A percentile compares a stretch with the other conserved stretches of the same genome.
phyloP scores from a whole-genome alignment of 2,888 invertebrate species.

The Sinopyrophorus schimmeli region DNA sequence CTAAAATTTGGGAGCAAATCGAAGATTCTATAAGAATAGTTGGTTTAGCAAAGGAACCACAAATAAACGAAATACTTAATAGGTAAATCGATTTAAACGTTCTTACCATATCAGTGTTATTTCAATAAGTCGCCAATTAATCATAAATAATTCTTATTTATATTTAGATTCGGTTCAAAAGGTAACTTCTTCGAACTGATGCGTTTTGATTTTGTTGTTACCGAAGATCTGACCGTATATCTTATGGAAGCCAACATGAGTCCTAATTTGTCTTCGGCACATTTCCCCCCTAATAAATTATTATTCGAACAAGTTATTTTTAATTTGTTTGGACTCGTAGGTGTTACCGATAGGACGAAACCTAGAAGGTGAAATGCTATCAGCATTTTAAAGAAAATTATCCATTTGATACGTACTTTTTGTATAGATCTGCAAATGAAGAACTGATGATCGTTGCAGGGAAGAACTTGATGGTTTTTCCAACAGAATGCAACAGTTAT shows the following conservation, averaged over 20 bases:
- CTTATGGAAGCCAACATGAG: constrained; percentile 98
- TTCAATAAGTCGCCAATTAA: too few species aligned
- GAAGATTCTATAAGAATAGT: constrained; percentile 75
- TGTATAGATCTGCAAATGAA: constrained; percentile 39
- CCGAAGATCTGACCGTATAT: constrained; percentile 82
- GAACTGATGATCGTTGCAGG: constrained; percentile 72
- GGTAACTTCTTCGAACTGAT: constrained; percentile 92
- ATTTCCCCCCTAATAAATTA: constrained; percentile 85
- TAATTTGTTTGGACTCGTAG: constrained; percentile 78
- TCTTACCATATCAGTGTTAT: too few species aligned
- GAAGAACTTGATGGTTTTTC: constrained; percentile 78
- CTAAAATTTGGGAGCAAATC: constrained; percentile 77
- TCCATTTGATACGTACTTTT: not conserved
- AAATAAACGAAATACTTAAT: constrained; percentile 64
- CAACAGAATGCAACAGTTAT: constrained; percentile 65
- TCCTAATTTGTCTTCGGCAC: constrained; percentile 92
- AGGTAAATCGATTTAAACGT: constrained; percentile 40
- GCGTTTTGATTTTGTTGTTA: constrained; percentile 91
- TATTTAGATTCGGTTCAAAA: constrained; percentile 55
- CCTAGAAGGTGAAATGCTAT: not conserved
- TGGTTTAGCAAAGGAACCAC: constrained; percentile 70
- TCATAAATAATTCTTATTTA: constrained; percentile 10
- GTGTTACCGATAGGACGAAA: constrained; percentile 61
- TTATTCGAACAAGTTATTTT: constrained; percentile 92
- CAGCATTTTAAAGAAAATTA: not conserved